Base-by-base conservation (phyloP, 2,113 vertebrate species). In the Nibea albiflora region DNA sequence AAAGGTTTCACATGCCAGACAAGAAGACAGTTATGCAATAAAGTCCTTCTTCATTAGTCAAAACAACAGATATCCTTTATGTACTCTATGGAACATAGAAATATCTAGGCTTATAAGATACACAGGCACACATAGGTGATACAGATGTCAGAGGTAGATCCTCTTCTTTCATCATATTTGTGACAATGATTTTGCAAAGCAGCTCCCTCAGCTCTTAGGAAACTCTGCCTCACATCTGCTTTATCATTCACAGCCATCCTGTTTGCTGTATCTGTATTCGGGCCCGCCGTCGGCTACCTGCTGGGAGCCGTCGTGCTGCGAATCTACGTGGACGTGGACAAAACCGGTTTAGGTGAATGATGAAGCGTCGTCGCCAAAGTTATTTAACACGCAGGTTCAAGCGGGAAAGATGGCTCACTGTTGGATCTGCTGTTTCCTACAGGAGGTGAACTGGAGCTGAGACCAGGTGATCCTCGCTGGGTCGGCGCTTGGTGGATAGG, bases 401-500 rank as follows among this genome's bases (percentile, higher is more conserved):
- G 11, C 39, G 14, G 44, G 16, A 8, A 4, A 14, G 24, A 42
- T 12, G 24, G 1, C 20, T 50, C 26, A 73, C 0, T 3, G 5
- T 44, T n/a, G 15, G 72, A 26, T 42, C 39, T 4, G 6, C 44
- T 67, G 11, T 74, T 15, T 73, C 20, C 22, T 83, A 17, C 86
- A 95, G 93, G 44, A 61, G 72, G 5, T 0, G 7, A 89, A 3
- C 81, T 94, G 57, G 92, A 95, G 73, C 83, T 99, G 94, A 94
- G 60, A 4, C 95, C 93, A 0, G 19, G 35, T 4, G 98, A 99
- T 84, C 97, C 97, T 26, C 96, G 96, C 44, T 99, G 98, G 98
- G 96, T 99, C 0, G 98, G 98, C 46, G 98, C 98, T 62, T 99
- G 98, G 98, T 99, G 98, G 98, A 88, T 99, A 78, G 98, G 98